A percentile compares a stretch with the other conserved stretches of the same genome.
These are phyloP conservation scores for Chaunax sp. DNA, from an alignment of 2,797 vertebrate species.

Conservation along the genomic window DNA sequence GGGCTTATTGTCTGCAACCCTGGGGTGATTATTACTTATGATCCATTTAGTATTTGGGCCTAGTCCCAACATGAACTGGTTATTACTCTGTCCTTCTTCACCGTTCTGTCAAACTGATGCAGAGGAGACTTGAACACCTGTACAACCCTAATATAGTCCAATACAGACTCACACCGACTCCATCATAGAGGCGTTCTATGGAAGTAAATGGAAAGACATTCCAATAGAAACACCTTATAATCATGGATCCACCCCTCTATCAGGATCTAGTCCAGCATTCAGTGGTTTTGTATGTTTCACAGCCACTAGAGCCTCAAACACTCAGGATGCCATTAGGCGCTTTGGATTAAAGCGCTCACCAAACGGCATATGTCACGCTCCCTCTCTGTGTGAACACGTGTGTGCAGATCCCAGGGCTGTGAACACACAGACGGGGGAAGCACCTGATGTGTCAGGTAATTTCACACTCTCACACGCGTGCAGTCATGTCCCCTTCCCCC, in stretches of 20 bases:
- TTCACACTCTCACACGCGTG: constrained; percentile 74
- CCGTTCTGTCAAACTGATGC: constrained; percentile 28
- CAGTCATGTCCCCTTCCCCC: constrained; percentile 68
- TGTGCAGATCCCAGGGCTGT: constrained; percentile 55
- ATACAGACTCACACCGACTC: too few species aligned
- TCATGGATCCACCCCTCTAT: too few species aligned
- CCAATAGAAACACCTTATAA: too few species aligned
- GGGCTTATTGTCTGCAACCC: constrained; percentile 77
- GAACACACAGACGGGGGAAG: constrained; percentile 49
- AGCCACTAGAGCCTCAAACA: too few species aligned
- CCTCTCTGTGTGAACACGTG: constrained; percentile 42
- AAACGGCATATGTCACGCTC: constrained; percentile 53
- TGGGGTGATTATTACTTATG: constrained; percentile 78
- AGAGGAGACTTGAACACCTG: too few species aligned
- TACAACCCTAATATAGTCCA: too few species aligned
- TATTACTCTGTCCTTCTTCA: constrained; percentile 58
- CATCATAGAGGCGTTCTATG: too few species aligned
- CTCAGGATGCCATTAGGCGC: too few species aligned
- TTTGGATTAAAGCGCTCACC: constrained; percentile 43
- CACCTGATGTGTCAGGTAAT: constrained; percentile 77
- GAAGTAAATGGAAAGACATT: too few species aligned
- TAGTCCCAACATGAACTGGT: constrained; percentile 48
- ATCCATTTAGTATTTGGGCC: constrained; percentile 70
- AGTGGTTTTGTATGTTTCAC: too few species aligned
- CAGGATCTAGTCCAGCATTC: too few species aligned